Percentiles rank a stretch among this genome's conserved stretches.
Conservation (phyloP, 2,888 invertebrate genomes). For the Drosophila helvetica region DNA sequence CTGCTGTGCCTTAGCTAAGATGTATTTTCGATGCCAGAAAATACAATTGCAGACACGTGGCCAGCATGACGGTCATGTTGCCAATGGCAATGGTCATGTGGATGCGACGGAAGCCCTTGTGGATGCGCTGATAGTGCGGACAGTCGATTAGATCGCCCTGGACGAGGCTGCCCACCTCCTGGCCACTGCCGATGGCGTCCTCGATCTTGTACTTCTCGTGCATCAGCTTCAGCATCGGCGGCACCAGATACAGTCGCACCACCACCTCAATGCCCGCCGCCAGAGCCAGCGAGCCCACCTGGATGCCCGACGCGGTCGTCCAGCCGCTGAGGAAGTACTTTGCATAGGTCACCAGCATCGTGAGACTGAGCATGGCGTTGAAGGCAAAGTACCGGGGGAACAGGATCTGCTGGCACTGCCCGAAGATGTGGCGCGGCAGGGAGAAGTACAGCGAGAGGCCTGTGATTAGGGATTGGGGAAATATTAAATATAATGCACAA, state of each 20-base stretch:
- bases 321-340: conserved; percentile 85
- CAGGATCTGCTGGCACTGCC: conserved; percentile 92
- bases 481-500: conserved; percentile 30
- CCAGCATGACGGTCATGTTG: conserved; percentile 89
- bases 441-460: conserved; percentile 94
- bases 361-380: conserved; percentile 90
- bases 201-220: conserved; percentile 90
- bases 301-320: conserved; percentile 85
- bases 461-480: conserved; percentile 85
- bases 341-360: conserved; percentile 88
- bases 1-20: conserved; percentile 71
- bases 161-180: conserved; percentile 90
- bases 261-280: conserved; percentile 88
- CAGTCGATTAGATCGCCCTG: conserved; percentile 90
- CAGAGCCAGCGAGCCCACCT: conserved; percentile 83
- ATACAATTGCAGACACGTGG: conserved; percentile 88
- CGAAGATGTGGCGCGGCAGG: conserved; percentile 93
- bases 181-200: conserved; percentile 89
- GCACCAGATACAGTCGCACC: conserved; percentile 90
- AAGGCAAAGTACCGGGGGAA: conserved; percentile 94
- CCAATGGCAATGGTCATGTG: conserved; percentile 92
- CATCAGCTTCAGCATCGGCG: conserved; percentile 90
- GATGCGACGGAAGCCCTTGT: conserved; percentile 89
- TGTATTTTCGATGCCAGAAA: conserved; percentile 86
- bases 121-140: conserved; percentile 91